Evolutionary conservation across 2,113 vertebrate species (phyloP).

Genomic region (Polyodon spathula): DNA sequence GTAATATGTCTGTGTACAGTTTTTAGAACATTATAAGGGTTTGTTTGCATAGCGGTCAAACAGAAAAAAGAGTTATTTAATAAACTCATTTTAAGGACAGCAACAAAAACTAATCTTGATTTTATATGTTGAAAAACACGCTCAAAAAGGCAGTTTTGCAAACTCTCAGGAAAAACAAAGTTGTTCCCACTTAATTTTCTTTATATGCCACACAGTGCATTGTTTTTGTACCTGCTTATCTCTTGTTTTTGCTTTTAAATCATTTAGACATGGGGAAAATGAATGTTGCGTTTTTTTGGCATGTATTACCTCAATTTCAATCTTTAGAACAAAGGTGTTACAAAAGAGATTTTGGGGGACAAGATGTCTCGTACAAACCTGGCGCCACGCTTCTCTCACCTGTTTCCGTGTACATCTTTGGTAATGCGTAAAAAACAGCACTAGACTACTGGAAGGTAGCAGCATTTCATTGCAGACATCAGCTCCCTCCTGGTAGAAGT

Average conservation of each 20-base stretch:
- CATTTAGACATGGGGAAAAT: constrained; percentile 63
- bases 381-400: constrained; percentile 75
- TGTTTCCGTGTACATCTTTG: constrained; percentile 84
- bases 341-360: constrained; percentile 42
- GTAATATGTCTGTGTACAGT: constrained; percentile 89
- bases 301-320: constrained; percentile 63
- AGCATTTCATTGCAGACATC: constrained; percentile 73
- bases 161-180: constrained; percentile 92
- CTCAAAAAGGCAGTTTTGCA: constrained; percentile 75
- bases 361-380: constrained; percentile 59
- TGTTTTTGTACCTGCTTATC: constrained; percentile 94
- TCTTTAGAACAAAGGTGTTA: constrained; percentile 38
- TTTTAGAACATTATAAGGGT: constrained; percentile 73
- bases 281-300: constrained; percentile 53
- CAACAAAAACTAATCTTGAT: constrained; percentile 40
- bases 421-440: constrained; percentile 64
- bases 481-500: constrained; percentile 85
- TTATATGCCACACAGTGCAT: constrained; percentile 84
- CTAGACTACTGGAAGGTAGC: constrained; percentile 65
- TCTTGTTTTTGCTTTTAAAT: constrained; percentile 63
- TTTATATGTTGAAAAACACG: constrained; percentile 62
- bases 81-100: constrained; percentile 58
- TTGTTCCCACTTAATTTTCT: constrained; percentile 58
- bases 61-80: constrained; percentile 58
- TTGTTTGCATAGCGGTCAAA: constrained; percentile 79